Evolutionary conservation across 2,797 vertebrate genomes (phyloP).

Genomic region (Pseudochirops corinnae): DNA sequence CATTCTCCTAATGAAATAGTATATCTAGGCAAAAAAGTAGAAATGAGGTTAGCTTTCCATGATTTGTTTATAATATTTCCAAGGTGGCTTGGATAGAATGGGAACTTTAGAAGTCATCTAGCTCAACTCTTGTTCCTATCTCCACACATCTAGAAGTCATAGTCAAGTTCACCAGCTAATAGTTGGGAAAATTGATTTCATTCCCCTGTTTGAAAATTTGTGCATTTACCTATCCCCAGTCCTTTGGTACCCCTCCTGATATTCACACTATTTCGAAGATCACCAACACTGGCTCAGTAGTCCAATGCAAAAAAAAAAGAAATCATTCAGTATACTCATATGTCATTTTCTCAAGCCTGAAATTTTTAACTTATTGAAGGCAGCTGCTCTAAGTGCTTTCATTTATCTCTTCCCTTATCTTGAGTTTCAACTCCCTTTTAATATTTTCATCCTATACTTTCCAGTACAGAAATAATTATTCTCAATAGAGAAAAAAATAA

Average conservation of each 20-base stretch:
- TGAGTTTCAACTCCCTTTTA: background rate
- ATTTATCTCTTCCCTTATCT: background rate
- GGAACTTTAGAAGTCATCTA: too few relatives aligned
- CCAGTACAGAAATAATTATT: background rate
- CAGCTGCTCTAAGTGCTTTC: background rate
- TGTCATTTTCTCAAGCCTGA: background rate
- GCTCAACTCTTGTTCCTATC: too few relatives aligned
- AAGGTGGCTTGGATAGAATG: too few relatives aligned
- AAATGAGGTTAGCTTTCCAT: background rate
- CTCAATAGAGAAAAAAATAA: background rate
- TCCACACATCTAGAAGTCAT: too few relatives aligned
- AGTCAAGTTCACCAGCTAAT: background rate
- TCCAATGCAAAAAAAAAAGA: background rate
- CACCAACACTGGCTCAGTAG: too few relatives aligned
- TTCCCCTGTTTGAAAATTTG: background rate
- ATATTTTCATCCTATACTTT: background rate
- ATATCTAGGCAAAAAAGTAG: conserved; percentile 22
- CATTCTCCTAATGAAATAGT: background rate
- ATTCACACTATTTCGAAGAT: background rate
- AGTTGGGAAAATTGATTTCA: background rate
- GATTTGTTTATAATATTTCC: background rate
- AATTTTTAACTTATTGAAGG: background rate
- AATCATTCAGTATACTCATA: background rate
- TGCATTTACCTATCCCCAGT: too few relatives aligned
- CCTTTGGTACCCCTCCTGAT: background rate